Percentiles rank a stretch among this genome's conserved stretches.
Conservation (phyloP, 2,113 vertebrate species). For the Hemibagrus wyckioides region DNA sequence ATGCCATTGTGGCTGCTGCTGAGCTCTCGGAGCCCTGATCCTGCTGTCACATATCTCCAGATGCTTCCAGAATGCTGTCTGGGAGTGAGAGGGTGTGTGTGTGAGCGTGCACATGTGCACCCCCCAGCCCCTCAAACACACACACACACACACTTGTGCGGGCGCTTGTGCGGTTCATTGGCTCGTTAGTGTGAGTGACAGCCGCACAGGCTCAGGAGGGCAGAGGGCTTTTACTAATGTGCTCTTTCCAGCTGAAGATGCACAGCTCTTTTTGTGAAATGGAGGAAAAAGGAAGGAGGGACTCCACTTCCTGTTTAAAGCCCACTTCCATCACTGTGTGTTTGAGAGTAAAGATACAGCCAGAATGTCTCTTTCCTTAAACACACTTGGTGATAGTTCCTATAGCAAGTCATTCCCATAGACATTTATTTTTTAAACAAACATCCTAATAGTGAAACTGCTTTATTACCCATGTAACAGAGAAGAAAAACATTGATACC, state of each 20-base stretch:
- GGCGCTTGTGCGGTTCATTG: neutral
- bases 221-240: slow-evolving; percentile 23
- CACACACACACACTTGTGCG: neutral
- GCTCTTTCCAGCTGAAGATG: slow-evolving; percentile 7
- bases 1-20: neutral
- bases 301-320: no score
- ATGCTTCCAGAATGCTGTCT: neutral
- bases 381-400: neutral
- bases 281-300: neutral
- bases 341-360: neutral
- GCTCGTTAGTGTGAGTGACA: slow-evolving; percentile 12
- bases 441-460: neutral
- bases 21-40: neutral
- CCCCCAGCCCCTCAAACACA: no score
- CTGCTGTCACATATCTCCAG: neutral
- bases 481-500: neutral
- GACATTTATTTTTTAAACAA: neutral
- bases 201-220: neutral
- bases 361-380: neutral
- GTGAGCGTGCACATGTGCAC: neutral
- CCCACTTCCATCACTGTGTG: neutral
- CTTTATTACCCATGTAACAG: neutral
- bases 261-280: neutral
- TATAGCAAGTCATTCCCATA: neutral
- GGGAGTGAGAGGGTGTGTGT: neutral